Conservation (phyloP, 2,888 invertebrate species). For the Agrotis segetum region DNA sequence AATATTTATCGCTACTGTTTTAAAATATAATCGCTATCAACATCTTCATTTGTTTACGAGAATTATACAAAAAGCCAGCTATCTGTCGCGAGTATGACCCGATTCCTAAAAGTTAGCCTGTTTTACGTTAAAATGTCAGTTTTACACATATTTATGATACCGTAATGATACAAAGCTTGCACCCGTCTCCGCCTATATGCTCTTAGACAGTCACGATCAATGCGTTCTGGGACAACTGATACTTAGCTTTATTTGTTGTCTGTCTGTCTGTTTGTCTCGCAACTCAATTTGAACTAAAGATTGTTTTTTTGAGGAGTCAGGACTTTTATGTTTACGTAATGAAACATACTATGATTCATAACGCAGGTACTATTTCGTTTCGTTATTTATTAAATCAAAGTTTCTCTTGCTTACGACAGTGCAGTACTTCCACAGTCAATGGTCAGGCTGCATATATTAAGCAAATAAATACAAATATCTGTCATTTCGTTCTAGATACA, state of each 20-base stretch:
- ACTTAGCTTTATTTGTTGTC: slow-evolving; percentile 41
- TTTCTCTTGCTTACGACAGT: background rate
- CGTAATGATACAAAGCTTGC: slow-evolving; percentile 7
- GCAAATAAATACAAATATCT: no score
- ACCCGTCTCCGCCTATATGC: slow-evolving; percentile 28
- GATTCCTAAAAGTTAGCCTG: background rate
- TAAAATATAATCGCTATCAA: no score
- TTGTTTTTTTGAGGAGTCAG: background rate
- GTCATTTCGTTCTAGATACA: no score
- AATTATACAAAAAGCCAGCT: no score
- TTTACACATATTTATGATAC: no score
- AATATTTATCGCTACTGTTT: no score
- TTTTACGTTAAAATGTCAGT: background rate
- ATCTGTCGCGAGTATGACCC: background rate
- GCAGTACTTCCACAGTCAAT: background rate
- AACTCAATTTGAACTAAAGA: background rate
- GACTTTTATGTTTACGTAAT: background rate
- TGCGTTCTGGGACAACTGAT: slow-evolving; percentile 38
- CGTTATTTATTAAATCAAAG: background rate
- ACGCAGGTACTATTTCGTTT: background rate
- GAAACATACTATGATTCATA: background rate
- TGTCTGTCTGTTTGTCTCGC: slow-evolving; percentile 28
- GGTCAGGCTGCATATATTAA: background rate
- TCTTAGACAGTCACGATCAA: slow-evolving; percentile 27
- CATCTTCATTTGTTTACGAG: no score